phyloP scores from a whole-genome alignment of 1,140 invertebrate species.

The Coptotermes formosanus region DNA sequence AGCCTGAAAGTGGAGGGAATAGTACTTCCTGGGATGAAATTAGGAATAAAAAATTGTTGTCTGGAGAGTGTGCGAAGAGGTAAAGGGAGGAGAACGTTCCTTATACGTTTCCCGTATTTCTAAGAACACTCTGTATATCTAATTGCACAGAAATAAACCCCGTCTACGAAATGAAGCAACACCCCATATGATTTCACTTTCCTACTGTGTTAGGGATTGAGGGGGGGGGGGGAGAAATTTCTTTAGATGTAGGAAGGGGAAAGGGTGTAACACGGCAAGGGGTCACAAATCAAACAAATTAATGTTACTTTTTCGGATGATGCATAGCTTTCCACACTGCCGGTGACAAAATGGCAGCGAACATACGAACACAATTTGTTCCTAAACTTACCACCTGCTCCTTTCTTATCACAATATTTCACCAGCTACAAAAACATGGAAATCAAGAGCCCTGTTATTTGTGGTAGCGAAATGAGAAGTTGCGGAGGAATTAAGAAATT shows the following conservation, averaged over 20 bases:
- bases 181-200: neutral
- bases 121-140: neutral
- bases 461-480: neutral
- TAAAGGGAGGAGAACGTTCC: neutral
- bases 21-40: neutral
- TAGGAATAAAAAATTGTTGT: neutral
- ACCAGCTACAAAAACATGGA: neutral
- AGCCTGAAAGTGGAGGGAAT: neutral
- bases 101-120: neutral
- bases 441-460: neutral
- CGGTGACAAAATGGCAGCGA: no score
- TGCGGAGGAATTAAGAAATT: neutral
- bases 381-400: neutral
- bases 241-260: neutral
- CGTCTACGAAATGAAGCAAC: neutral
- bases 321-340: no score
- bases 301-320: neutral
- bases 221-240: neutral
- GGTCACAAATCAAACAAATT: neutral
- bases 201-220: neutral
- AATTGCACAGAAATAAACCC: neutral
- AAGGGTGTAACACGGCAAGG: neutral
- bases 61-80: neutral
- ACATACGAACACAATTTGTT: no score
- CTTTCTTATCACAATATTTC: neutral